Percentiles rank a stretch among this genome's conserved stretches.
These are phyloP conservation scores for Grammomys dolichurus DNA, from an alignment of 2,113 vertebrate genomes.

Conservation along the genomic window DNA sequence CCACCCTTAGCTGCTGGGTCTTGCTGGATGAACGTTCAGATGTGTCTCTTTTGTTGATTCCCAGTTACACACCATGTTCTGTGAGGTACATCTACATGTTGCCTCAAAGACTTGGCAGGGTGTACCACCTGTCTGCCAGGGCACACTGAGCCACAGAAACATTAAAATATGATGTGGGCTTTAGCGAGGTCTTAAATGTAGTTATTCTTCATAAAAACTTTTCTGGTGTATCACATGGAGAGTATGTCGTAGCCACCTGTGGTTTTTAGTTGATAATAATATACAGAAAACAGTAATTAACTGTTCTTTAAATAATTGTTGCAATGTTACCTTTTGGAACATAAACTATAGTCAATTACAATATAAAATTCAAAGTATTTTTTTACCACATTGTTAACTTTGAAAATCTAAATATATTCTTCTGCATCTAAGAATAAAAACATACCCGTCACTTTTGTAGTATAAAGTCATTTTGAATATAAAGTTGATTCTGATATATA, in stretches of 20 bases:
- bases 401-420: constrained; percentile 42
- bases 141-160: not conserved
- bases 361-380: constrained; percentile 11
- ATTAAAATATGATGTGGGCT: not conserved
- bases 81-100: not conserved
- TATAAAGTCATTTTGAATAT: not conserved
- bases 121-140: not conserved
- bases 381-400: not conserved
- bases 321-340: not conserved
- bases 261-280: not conserved
- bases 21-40: not conserved
- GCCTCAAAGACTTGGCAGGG: not conserved
- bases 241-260: not conserved
- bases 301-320: not conserved
- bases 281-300: not conserved
- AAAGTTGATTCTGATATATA: constrained; percentile 23
- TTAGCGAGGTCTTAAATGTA: not conserved
- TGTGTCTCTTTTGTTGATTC: not conserved
- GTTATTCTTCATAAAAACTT: not conserved
- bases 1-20: not conserved
- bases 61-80: not conserved
- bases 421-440: constrained; percentile 39
- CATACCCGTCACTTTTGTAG: not conserved
- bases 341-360: not conserved
- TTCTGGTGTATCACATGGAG: not conserved